These are phyloP conservation scores for Malurus splendens DNA, from an alignment of 2,797 vertebrate species.

Conservation along the genomic window DNA sequence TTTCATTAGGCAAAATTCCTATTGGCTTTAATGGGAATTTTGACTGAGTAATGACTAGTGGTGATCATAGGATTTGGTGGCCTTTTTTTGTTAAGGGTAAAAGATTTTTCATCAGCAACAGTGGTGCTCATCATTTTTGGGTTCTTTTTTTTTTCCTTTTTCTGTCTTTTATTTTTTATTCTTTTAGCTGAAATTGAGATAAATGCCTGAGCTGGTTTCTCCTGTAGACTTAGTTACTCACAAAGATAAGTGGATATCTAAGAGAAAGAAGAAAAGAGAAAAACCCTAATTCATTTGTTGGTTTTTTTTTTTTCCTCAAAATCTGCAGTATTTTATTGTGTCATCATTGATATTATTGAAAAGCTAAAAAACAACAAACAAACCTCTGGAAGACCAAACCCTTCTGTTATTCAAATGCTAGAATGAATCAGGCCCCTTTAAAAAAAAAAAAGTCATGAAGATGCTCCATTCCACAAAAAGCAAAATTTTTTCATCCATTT, in stretches of 20 bases:
- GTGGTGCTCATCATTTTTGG: background rate
- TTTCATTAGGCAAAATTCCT: background rate
- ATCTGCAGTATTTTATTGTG: background rate
- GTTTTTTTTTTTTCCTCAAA: background rate
- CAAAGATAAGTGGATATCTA: background rate
- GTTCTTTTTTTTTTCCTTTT: accelerated
- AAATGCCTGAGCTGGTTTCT: background rate
- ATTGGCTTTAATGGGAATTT: background rate
- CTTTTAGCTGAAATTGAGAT: background rate
- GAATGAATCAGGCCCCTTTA: background rate
- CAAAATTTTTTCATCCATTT: background rate
- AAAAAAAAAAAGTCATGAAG: background rate
- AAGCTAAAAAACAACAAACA: background rate
- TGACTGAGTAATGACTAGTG: background rate
- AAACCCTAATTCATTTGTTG: background rate
- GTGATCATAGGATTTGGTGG: background rate
- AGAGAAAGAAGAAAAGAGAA: background rate
- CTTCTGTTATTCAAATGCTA: background rate
- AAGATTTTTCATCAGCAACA: background rate
- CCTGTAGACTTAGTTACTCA: background rate
- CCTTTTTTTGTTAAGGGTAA: background rate
- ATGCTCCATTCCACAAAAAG: background rate
- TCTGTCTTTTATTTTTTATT: background rate
- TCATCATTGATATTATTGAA: background rate
- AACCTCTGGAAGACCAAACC: accelerated